Conservation (phyloP, 2,113 vertebrate genomes). For the Elaphurus davidianus region DNA sequence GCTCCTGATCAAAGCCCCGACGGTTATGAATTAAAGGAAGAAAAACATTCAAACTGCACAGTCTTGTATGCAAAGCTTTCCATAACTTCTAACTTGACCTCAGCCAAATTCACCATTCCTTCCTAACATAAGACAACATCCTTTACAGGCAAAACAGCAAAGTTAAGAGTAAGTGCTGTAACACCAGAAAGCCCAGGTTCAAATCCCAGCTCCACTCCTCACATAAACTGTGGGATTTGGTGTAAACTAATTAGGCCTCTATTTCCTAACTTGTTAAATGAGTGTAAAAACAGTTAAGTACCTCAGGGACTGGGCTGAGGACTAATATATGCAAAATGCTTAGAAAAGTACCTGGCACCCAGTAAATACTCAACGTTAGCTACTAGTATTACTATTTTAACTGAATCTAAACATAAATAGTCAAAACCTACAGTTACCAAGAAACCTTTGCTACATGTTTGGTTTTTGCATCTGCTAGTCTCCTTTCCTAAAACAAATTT, state of each 20-base stretch:
- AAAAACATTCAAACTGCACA: neutral
- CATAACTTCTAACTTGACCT: neutral
- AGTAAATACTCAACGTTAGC: neutral
- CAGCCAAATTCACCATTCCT: neutral
- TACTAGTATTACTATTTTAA: neutral
- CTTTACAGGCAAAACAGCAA: neutral
- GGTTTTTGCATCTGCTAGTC: neutral
- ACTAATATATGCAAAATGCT: neutral
- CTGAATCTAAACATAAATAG: constrained; percentile 7
- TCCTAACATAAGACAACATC: neutral
- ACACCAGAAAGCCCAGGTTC: neutral
- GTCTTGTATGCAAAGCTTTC: neutral
- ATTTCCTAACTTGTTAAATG: neutral
- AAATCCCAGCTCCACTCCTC: neutral
- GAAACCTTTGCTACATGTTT: neutral
- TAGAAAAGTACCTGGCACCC: neutral
- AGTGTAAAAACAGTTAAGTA: neutral
- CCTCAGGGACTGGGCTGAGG: neutral
- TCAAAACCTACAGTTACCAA: neutral
- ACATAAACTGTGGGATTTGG: neutral
- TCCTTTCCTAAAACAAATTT: neutral
- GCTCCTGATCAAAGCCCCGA: neutral
- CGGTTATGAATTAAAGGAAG: neutral
- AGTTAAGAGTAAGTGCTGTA: neutral
- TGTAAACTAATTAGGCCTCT: neutral